Evolutionary conservation across 2,888 invertebrate species (phyloP), one percentile per base, ranked within the genome.

Genomic region (Pheosia gnoma): DNA sequence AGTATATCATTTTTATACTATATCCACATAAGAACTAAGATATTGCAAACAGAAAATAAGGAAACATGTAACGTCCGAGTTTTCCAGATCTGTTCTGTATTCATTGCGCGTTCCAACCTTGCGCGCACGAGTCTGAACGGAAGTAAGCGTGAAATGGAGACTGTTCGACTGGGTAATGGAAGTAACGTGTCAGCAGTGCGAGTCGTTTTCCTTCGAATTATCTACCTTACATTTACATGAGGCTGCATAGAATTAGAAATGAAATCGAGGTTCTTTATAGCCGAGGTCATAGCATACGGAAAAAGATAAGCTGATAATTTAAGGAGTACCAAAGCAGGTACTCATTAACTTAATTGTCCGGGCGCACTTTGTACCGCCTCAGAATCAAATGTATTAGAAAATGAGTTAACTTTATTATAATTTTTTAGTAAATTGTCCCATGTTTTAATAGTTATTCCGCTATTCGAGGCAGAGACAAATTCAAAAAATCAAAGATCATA

Each of bases 11-110:
- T 47, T n/a, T n/a, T 47, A 4, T 47, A 47, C 47, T n/a, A 1
- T 11, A 47, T n/a, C 47, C 11, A n/a, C 47, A 47, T 4, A n/a
- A n/a, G 47, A n/a, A 47, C 11, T 4, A 47, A 47, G 11, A 45
- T 49, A 9, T 9, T 55, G 7, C 13, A n/a, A 55, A 39, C 7
- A 36, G 57, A 57, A 57, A 71, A 59, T 67, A 63, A 69, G 73
- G 74, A 73, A 73, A 65, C 61, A 54, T 36, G 25, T 56, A 55
- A 25, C 11, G 36, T 37, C 37, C 38, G 3, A 39, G 36, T 66
- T 63, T 72, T 72, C 71, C 70, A 60, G 59, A 53, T 57, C 59
- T 70, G 59, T 65, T 78, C 67, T 67, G 70, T 74, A 80, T 78
- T 70, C 81, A 75, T 62, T 71, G 70, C 72, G 59, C 60, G 74